phyloP scores from a whole-genome alignment of 2,113 vertebrate genomes.

The Ailurus styani region DNA sequence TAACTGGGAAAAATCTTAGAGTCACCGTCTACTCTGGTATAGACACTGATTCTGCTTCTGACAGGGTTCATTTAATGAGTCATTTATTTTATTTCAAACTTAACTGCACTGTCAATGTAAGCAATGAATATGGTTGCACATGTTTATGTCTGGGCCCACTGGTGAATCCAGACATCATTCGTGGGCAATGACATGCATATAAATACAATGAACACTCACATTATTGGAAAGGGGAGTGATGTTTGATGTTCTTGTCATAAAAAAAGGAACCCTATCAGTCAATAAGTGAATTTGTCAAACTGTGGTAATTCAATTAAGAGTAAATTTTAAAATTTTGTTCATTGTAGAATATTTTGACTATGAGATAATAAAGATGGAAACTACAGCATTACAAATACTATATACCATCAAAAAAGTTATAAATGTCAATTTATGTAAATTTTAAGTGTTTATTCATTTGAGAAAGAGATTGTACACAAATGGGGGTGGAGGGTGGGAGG shows the following conservation, averaged over 20 bases:
- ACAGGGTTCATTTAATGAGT: background rate
- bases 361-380: background rate
- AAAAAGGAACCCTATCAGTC: conserved; percentile 8
- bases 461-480: background rate
- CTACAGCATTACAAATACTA: background rate
- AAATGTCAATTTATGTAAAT: background rate
- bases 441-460: background rate
- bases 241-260: background rate
- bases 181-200: background rate
- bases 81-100: conserved; percentile 55
- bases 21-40: background rate
- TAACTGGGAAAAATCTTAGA: background rate
- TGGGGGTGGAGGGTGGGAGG: accelerated
- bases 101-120: conserved; percentile 12
- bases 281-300: conserved; percentile 34
- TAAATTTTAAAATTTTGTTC: conserved; percentile 41
- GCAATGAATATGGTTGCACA: background rate
- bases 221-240: conserved; percentile 37
- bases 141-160: background rate
- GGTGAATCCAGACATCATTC: conserved; percentile 1
- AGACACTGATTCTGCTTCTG: background rate
- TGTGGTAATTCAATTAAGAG: conserved; percentile 37
- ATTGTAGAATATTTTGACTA: conserved; percentile 4
- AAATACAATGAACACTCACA: conserved; percentile 19
- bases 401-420: background rate